Evolutionary conservation across 92 coral and sea anemone genomes (phyloP).

Genomic region (Pocillopora grandis): DNA sequence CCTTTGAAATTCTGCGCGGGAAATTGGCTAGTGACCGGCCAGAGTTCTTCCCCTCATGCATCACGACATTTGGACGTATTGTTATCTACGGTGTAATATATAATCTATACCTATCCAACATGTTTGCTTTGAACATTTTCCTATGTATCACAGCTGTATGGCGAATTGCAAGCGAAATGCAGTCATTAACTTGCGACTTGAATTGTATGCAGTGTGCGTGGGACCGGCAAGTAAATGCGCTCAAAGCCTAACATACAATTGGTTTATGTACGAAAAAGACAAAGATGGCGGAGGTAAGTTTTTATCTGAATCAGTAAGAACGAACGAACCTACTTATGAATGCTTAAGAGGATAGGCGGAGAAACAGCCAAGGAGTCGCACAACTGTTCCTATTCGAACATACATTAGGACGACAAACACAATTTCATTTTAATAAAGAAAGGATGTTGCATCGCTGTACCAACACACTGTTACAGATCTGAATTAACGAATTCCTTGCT

Average conservation of each 20-base stretch:
- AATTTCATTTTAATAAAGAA: no score
- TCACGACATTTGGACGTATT: neutral
- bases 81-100: neutral
- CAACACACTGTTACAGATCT: no score
- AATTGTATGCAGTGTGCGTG: neutral
- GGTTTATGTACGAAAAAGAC: conserved; percentile 17
- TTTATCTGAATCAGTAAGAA: neutral
- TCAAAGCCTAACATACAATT: neutral
- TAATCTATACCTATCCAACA: neutral
- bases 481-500: no score
- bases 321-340: no score
- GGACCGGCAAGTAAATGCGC: conserved; percentile 5
- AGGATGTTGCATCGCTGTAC: no score
- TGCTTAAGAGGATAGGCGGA: no score
- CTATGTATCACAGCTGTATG: conserved; percentile 9
- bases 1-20: no score
- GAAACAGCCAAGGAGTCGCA: no score
- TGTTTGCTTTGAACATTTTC: neutral
- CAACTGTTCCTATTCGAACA: no score
- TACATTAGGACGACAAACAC: no score
- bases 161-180: conserved; percentile 21
- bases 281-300: conserved; percentile 5
- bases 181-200: conserved; percentile 15
- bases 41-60: neutral
- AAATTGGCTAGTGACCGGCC: no score